A percentile compares a stretch with the other conserved stretches of the same genome.
Evolutionary conservation across 2,888 invertebrate genomes (phyloP).

Genomic region (Heliconius cydno): DNA sequence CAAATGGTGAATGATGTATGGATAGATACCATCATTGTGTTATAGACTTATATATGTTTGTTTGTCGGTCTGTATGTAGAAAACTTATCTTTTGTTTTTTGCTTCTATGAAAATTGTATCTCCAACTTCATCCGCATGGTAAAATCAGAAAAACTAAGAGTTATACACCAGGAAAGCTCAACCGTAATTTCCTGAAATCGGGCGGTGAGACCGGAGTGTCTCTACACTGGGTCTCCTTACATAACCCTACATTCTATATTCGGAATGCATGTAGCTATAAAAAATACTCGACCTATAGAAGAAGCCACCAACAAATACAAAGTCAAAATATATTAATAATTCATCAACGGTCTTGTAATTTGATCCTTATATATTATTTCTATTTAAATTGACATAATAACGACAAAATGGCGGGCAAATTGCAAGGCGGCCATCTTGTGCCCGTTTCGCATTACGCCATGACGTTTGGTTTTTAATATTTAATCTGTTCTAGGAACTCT

Average conservation of each 20-base stretch:
- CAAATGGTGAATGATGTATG: not conserved
- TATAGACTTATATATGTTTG: not conserved
- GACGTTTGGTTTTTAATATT: conserved; percentile 37
- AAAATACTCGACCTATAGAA: too few species aligned
- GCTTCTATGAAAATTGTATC: too few species aligned
- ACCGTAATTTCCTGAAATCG: too few species aligned
- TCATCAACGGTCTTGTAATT: conserved; percentile 30
- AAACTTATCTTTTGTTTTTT: too few species aligned
- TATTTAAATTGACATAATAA: conserved; percentile 45
- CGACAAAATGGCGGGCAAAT: conserved; percentile 43
- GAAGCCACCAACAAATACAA: not conserved
- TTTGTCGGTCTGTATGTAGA: not conserved
- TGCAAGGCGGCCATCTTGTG: conserved; percentile 37
- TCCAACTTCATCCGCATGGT: too few species aligned
- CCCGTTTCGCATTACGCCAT: conserved; percentile 40
- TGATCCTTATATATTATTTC: conserved; percentile 47
- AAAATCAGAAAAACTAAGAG: too few species aligned
- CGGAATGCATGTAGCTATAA: not conserved
- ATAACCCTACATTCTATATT: too few species aligned
- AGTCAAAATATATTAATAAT: conserved; percentile 12
- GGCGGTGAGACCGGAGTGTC: too few species aligned
- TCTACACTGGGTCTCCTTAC: too few species aligned
- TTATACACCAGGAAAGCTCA: too few species aligned
- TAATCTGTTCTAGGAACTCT: conserved; percentile 36
- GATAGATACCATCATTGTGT: not conserved